Percentiles rank a stretch among this genome's conserved stretches.
Conservation (phyloP, 2,888 invertebrate genomes). For the Mantis religiosa region DNA sequence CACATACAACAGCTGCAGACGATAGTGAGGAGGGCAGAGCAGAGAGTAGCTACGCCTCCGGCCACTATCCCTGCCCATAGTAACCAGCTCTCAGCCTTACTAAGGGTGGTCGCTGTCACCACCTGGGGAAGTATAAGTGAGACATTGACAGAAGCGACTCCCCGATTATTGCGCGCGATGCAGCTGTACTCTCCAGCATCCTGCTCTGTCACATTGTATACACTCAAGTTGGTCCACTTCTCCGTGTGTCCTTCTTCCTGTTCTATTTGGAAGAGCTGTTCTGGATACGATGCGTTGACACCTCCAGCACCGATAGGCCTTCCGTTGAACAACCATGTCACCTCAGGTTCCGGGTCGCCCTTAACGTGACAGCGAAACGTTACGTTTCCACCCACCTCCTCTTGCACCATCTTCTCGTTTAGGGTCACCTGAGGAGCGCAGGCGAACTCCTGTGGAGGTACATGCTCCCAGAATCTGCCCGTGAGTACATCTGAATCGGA, state of each 20-base stretch:
- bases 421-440: constrained; percentile 68
- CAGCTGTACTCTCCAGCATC: constrained; percentile 85
- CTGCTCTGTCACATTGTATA: constrained; percentile 74
- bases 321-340: constrained; percentile 79
- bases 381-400: constrained; percentile 77
- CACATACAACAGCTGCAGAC: constrained; percentile 56
- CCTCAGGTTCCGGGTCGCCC: constrained; percentile 79
- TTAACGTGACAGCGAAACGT: constrained; percentile 76
- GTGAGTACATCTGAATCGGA: constrained; percentile 60
- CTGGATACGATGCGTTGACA: constrained; percentile 46
- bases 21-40: constrained; percentile 55
- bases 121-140: constrained; percentile 47
- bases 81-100: constrained; percentile 63
- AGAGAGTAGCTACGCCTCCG: constrained; percentile 64
- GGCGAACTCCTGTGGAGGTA: constrained; percentile 72
- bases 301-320: constrained; percentile 49
- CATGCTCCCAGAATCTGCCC: constrained; percentile 71
- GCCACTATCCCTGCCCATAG: constrained; percentile 67
- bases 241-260: constrained; percentile 35
- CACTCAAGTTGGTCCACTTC: constrained; percentile 77
- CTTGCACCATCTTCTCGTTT: constrained; percentile 56
- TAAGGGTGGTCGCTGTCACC: constrained; percentile 69
- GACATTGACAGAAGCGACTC: constrained; percentile 57
- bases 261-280: constrained; percentile 30
- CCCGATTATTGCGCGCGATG: constrained; percentile 65